Conservation (phyloP, 2,113 vertebrate species). For the Zosterops japonicus region DNA sequence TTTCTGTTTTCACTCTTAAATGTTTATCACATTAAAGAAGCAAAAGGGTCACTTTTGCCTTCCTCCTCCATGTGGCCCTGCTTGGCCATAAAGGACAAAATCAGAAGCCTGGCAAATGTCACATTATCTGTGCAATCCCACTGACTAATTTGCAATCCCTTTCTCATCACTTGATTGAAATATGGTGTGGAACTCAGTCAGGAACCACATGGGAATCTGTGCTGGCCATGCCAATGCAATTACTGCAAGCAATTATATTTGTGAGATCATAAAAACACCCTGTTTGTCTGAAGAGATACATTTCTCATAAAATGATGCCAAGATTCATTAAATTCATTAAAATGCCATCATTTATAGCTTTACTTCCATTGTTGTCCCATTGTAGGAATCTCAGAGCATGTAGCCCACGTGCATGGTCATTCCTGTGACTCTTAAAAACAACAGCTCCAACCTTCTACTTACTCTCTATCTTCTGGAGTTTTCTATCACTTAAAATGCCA, state of each 20-base stretch:
- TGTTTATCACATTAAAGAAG: background rate
- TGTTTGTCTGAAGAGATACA: background rate
- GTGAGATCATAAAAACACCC: background rate
- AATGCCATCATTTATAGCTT: background rate
- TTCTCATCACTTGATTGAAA: background rate
- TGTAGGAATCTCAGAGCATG: background rate
- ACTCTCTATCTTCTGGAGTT: background rate
- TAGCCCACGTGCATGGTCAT: background rate
- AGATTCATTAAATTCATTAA: background rate
- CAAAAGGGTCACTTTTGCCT: background rate
- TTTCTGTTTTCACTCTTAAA: background rate
- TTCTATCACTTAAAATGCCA: background rate
- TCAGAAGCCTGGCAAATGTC: background rate
- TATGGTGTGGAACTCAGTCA: background rate
- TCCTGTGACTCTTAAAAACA: background rate
- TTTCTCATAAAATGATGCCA: background rate
- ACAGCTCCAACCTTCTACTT: background rate
- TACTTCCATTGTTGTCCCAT: background rate
- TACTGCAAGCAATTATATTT: background rate
- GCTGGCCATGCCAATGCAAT: background rate
- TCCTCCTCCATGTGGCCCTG: background rate
- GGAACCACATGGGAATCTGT: background rate
- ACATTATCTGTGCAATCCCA: background rate
- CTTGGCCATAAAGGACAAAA: background rate
- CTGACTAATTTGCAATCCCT: background rate